phyloP scores from a whole-genome alignment of 1,140 invertebrate species.

The fruit fly (Drosophila melanogaster) region DNA sequence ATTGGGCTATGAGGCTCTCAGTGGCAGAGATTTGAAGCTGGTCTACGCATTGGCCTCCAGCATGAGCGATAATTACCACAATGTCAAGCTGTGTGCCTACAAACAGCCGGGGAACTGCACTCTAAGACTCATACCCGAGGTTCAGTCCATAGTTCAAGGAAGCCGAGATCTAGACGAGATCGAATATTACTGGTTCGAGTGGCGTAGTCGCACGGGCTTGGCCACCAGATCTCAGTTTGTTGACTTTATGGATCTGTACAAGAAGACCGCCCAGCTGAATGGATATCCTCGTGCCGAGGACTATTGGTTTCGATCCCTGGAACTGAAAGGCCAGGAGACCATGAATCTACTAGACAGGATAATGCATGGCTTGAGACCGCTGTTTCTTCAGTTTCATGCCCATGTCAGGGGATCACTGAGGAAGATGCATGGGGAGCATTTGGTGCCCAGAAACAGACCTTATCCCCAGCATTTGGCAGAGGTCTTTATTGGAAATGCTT shows the following conservation, averaged over 20 bases:
- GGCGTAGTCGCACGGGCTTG: constrained; percentile 59
- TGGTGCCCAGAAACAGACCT: constrained; percentile 54
- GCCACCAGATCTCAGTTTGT: constrained; percentile 52
- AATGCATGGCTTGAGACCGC: constrained; percentile 56
- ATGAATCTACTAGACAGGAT: constrained; percentile 46
- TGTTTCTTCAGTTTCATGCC: constrained; percentile 78
- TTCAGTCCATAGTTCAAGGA: constrained; percentile 60
- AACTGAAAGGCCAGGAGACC: constrained; percentile 34
- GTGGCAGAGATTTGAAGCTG: constrained; percentile 17
- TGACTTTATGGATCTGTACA: constrained; percentile 72
- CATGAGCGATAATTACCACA: constrained; percentile 68
- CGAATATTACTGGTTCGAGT: constrained; percentile 80
- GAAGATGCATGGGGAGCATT: constrained; percentile 54
- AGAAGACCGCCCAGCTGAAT: constrained; percentile 69
- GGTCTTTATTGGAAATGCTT: constrained; percentile 73
- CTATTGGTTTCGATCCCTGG: constrained; percentile 73
- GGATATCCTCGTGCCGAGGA: constrained; percentile 60
- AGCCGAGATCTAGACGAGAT: constrained; percentile 66
- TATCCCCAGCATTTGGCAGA: constrained; percentile 78
- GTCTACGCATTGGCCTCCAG: constrained; percentile 58
- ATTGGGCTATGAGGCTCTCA: constrained; percentile 59
- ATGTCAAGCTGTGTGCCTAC: constrained; percentile 65
- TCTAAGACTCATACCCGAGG: constrained; percentile 65
- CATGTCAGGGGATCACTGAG: constrained; percentile 67
- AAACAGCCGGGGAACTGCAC: constrained; percentile 59